These are phyloP conservation scores for Formicarius rufipectus DNA, from an alignment of 2,113 vertebrate genomes.

Conservation along the genomic window DNA sequence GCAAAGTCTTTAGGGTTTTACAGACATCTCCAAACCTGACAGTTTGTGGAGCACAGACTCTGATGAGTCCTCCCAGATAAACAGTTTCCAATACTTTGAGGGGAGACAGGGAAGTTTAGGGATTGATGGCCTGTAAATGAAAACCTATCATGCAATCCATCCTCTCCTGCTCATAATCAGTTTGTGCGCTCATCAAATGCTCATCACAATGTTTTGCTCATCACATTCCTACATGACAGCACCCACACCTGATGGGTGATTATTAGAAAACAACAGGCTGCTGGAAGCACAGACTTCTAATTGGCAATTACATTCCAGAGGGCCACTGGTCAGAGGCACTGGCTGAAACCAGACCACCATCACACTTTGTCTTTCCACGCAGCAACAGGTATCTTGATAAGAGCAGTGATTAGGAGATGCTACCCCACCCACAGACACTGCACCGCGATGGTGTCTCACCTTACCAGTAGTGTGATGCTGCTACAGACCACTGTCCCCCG, in stretches of 20 bases:
- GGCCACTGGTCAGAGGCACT: not conserved
- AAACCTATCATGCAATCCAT: not conserved
- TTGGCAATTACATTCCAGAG: not conserved
- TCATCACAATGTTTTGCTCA: not conserved
- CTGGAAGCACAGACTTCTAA: not conserved
- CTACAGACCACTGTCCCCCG: not conserved
- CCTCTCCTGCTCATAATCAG: not conserved
- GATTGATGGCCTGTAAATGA: not conserved
- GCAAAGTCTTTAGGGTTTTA: not conserved
- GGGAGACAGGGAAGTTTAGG: not conserved
- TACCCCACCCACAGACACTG: not conserved
- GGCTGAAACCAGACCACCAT: not conserved
- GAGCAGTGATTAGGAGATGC: not conserved
- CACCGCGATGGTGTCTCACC: not conserved
- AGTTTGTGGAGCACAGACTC: not conserved
- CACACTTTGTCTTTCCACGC: not conserved
- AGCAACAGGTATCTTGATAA: not conserved
- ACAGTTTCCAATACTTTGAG: not conserved
- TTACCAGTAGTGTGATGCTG: not conserved
- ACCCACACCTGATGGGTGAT: not conserved
- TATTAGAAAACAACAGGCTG: not conserved
- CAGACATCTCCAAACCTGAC: not conserved
- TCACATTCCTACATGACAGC: not conserved
- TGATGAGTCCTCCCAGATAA: not conserved
- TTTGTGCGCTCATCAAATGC: not conserved